Evolutionary conservation across 2,113 vertebrate species (phyloP), one percentile per base, ranked within the genome.

Genomic region (Nannospalax galili): DNA sequence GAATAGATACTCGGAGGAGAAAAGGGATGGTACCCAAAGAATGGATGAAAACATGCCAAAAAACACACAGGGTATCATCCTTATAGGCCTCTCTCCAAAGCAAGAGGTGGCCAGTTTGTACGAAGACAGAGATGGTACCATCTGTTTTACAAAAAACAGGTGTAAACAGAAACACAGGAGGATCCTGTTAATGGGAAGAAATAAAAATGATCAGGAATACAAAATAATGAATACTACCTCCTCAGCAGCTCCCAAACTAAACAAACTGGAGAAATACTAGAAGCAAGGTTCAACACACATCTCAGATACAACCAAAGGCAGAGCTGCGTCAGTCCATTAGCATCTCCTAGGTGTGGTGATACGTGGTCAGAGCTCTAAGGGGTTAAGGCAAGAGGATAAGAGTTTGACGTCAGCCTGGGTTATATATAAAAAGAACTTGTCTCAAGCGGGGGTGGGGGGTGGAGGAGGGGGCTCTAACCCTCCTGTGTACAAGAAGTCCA

Each of bases 51-150:
- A 52, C 30, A 4, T 1, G 15, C 7, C 32, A 84, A 65, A 42
- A 75, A 48, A 22, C 35, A 15, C 4, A 1, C 14, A 0, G 28
- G 32, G 4, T 42, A 19, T 12, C 86, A 62, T 48, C 65, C 35
- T 24, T 11, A 16, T 0, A 7, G 67, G 82, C 16, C 14, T 5
- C 40, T 24, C 40, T 0, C 1, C 35, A 8, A 32, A 30, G 52
- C 72, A 8, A 58, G 3, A 17, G n/a, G 91, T 37, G 16, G 37
- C 73, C n/a, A n/a, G 11, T 81, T 91, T 69, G 77, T 35, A 48
- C 67, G 26, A 40, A 37, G 58, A 42, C 45, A 6, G 3, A n/a
- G 30, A 30, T 22, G n/a, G 37, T 28, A 26, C 4, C 8, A 12
- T 4, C 87, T 45, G 24, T 28, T 45, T 72, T 52, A 37, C 67